These are phyloP conservation scores for Balaeniceps rex DNA, from an alignment of 2,113 vertebrate species.

Conservation along the genomic window DNA sequence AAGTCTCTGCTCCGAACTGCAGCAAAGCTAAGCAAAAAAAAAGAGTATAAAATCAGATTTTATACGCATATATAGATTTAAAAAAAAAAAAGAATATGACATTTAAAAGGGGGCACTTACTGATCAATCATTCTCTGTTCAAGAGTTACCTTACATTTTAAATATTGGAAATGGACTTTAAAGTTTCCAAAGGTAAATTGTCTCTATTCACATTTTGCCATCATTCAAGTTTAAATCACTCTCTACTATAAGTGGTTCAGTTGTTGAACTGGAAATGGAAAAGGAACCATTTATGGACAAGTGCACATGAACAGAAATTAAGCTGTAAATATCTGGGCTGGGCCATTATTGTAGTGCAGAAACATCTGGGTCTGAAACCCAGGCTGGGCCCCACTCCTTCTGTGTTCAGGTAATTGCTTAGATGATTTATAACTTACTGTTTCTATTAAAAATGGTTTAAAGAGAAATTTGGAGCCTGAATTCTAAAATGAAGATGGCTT, in stretches of 20 bases:
- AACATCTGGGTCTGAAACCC: slow-evolving; percentile 74
- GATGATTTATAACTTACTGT: slow-evolving; percentile 73
- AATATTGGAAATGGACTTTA: slow-evolving; percentile 47
- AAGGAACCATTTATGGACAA: slow-evolving; percentile 74
- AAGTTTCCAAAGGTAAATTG: slow-evolving; percentile 64
- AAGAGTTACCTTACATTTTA: slow-evolving; percentile 32
- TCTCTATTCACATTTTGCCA: slow-evolving; percentile 53
- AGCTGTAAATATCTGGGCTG: slow-evolving; percentile 80
- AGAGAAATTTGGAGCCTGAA: slow-evolving; percentile 67
- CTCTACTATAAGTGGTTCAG: slow-evolving; percentile 54
- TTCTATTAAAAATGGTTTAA: slow-evolving; percentile 76
- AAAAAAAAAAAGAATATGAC: neutral
- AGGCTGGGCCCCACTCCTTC: slow-evolving; percentile 63
- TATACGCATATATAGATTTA: neutral
- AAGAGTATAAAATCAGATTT: neutral
- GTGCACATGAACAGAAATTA: slow-evolving; percentile 76
- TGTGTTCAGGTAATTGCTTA: slow-evolving; percentile 74
- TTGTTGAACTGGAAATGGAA: slow-evolving; percentile 70
- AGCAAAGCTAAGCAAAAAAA: neutral
- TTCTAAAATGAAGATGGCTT: slow-evolving; percentile 65
- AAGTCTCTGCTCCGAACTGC: neutral
- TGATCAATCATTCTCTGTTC: neutral
- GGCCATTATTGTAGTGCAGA: slow-evolving; percentile 72
- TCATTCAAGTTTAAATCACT: slow-evolving; percentile 60
- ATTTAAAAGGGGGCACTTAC: slow-evolving; percentile 26